Conservation (phyloP, 1,140 invertebrate species). For the Aplysia californica region DNA sequence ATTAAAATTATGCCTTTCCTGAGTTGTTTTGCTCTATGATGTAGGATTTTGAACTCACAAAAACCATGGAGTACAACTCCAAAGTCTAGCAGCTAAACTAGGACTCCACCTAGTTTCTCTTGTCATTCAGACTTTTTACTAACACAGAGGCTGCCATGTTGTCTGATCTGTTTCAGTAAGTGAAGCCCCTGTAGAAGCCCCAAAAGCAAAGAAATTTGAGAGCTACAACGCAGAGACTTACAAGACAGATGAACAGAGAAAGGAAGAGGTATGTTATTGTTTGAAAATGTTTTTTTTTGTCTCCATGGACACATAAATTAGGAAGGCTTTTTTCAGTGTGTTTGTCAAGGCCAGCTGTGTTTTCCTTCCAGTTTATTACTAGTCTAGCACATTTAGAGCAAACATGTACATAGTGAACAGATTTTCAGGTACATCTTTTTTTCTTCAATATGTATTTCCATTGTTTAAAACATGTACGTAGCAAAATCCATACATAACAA, state of each 20-base stretch:
- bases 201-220: constrained; percentile 61
- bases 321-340: neutral
- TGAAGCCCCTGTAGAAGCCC: constrained; percentile 56
- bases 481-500: too few species aligned
- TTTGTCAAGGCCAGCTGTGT: neutral
- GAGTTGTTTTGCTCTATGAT: neutral
- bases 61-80: too few species aligned
- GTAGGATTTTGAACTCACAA: neutral
- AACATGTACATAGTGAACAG: too few species aligned
- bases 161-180: constrained; percentile 50
- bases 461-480: too few species aligned
- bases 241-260: constrained; percentile 63
- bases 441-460: neutral
- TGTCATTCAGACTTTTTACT: too few species aligned
- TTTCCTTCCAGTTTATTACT: too few species aligned
- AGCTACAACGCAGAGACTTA: constrained; percentile 56
- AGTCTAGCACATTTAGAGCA: too few species aligned
- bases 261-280: constrained; percentile 63
- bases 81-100: too few species aligned
- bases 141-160: too few species aligned
- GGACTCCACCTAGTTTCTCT: too few species aligned
- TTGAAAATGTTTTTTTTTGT: neutral
- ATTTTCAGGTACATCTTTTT: too few species aligned
- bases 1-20: neutral
- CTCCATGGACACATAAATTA: neutral